Evolutionary conservation across 2,888 invertebrate genomes (phyloP).

Genomic region (Diachrysia chrysitis): DNA sequence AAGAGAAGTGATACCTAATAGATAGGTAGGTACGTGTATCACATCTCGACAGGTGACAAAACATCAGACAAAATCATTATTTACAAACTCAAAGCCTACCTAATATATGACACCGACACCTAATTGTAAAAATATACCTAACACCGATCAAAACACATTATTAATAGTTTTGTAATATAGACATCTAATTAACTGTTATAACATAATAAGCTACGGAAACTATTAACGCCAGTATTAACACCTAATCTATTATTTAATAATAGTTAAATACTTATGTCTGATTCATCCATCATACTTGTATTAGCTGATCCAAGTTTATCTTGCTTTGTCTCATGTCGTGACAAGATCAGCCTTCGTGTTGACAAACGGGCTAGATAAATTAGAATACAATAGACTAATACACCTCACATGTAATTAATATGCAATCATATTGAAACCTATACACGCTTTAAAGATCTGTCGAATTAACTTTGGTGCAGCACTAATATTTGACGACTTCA

Average conservation of each 20-base stretch:
- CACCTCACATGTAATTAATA: conserved; percentile 82
- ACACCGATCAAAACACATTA: conserved; percentile 11
- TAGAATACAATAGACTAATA: conserved; percentile 86
- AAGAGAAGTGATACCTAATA: conserved; percentile 50
- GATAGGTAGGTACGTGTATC: conserved; percentile 27
- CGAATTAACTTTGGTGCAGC: conserved; percentile 28
- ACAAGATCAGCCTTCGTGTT: conserved; percentile 80
- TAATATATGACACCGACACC: background rate
- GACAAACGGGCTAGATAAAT: conserved; percentile 80
- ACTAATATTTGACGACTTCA: conserved; percentile 22
- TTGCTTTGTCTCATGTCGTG: conserved; percentile 80
- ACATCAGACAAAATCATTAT: conserved; percentile 44
- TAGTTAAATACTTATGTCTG: conserved; percentile 13
- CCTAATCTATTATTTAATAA: conserved; percentile 37
- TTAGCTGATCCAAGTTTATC: conserved; percentile 52
- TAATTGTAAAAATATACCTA: background rate
- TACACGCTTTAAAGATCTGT: conserved; percentile 42
- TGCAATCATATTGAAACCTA: conserved; percentile 63
- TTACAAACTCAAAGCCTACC: conserved; percentile 32
- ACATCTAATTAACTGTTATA: conserved; percentile 35
- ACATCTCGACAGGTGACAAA: conserved; percentile 44
- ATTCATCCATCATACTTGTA: conserved; percentile 33
- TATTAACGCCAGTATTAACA: conserved; percentile 32
- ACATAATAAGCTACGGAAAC: conserved; percentile 27
- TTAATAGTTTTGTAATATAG: conserved; percentile 22